Percentiles rank a stretch among this genome's conserved stretches.
These are phyloP conservation scores for Sebastes trivittatus DNA, from an alignment of 2,797 vertebrate genomes.

Conservation along the genomic window DNA sequence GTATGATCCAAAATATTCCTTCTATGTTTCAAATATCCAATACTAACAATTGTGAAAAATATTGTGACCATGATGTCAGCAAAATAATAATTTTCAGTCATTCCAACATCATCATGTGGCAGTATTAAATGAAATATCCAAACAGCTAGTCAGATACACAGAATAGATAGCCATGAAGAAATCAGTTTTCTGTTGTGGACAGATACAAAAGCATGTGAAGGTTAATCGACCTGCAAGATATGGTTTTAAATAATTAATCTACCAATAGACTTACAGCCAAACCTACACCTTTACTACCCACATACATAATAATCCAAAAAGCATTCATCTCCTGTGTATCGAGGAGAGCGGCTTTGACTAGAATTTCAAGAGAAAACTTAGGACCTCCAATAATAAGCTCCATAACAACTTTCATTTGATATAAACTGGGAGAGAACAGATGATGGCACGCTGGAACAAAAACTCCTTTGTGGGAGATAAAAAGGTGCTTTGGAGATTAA, in stretches of 20 bases:
- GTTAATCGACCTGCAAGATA: conserved; percentile 11
- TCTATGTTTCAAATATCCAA: too few relatives aligned
- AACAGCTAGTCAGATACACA: not conserved
- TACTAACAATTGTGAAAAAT: too few relatives aligned
- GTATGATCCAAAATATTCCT: too few relatives aligned
- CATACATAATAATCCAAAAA: conserved; percentile 9
- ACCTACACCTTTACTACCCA: not conserved
- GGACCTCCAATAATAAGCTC: not conserved
- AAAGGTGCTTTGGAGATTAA: conserved; percentile 30
- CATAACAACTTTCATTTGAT: conserved; percentile 26
- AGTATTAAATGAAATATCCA: too few relatives aligned
- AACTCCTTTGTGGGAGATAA: conserved; percentile 28
- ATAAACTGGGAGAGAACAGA: conserved; percentile 13
- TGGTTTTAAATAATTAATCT: conserved; percentile 29
- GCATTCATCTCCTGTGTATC: not conserved
- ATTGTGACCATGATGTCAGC: too few relatives aligned
- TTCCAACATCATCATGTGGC: too few relatives aligned
- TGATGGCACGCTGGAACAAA: conserved; percentile 11
- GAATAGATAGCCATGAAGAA: not conserved
- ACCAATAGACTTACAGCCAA: conserved; percentile 8
- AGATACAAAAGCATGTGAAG: conserved; percentile 5
- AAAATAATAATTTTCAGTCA: too few relatives aligned
- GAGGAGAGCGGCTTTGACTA: not conserved
- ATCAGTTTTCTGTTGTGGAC: not conserved
- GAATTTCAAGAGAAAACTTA: conserved; percentile 24